Conservation (phyloP, 2,888 invertebrate species). For the Smittia sp. region DNA sequence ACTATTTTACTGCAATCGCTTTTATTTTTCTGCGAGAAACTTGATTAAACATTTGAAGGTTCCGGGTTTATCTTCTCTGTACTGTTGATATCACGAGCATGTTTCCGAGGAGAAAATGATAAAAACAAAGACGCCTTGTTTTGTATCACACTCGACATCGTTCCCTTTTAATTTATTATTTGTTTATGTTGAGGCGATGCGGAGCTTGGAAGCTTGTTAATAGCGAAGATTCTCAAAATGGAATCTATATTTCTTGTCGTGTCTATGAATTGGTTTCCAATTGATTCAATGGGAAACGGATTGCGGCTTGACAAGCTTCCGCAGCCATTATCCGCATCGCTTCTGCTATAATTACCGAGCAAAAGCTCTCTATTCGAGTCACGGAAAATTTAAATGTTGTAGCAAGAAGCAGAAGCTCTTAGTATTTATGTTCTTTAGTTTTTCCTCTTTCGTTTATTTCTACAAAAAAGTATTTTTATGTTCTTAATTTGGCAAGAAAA, state of each 20-base stretch:
- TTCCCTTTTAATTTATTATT: no score
- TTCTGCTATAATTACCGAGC: no score
- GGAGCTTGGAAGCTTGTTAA: no score
- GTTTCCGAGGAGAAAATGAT: background rate
- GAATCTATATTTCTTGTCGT: no score
- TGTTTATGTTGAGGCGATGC: no score
- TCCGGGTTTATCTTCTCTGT: conserved; percentile 9
- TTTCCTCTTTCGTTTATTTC: conserved; percentile 43
- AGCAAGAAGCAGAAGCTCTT: conserved; percentile 20
- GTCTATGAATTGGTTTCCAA: no score
- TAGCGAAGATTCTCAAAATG: no score
- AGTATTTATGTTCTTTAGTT: conserved; percentile 43
- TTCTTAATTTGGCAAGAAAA: background rate
- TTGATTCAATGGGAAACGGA: no score
- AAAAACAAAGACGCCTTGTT: no score
- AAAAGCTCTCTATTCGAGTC: conserved; percentile 18
- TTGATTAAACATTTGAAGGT: background rate
- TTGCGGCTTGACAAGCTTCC: background rate
- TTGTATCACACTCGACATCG: no score
- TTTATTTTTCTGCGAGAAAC: background rate
- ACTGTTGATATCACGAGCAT: background rate
- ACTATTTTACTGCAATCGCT: background rate
- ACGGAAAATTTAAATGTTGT: background rate
- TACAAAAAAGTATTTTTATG: background rate
- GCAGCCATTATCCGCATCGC: background rate